Evolutionary conservation across 2,797 vertebrate genomes (phyloP).

Genomic region (Sebastes paucispinis): DNA sequence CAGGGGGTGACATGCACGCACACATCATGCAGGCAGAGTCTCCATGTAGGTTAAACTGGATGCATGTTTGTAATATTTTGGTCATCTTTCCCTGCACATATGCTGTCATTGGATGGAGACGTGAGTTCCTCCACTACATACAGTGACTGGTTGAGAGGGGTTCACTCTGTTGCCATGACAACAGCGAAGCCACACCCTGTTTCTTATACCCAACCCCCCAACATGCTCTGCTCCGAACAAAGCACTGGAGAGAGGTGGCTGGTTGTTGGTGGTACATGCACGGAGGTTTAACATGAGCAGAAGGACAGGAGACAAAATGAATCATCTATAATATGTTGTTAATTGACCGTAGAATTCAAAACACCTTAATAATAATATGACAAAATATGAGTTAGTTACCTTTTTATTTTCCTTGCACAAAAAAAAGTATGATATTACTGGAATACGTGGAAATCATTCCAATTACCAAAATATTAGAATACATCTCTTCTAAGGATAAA

Average conservation of each 20-base stretch:
- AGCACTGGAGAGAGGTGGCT: slow-evolving; percentile 17
- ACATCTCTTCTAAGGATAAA: neutral
- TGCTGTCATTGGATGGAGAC: neutral
- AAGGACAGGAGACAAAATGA: neutral
- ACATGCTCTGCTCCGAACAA: slow-evolving; percentile 37
- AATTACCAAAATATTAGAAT: neutral
- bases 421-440: neutral
- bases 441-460: neutral
- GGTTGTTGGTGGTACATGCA: slow-evolving; percentile 22
- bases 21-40: neutral
- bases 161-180: slow-evolving; percentile 75
- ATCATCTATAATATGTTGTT: neutral
- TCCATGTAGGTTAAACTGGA: neutral
- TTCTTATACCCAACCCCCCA: slow-evolving; percentile 55
- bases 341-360: neutral
- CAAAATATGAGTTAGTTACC: neutral
- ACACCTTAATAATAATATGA: neutral
- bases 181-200: slow-evolving; percentile 70
- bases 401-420: neutral
- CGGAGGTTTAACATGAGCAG: slow-evolving; percentile 31
- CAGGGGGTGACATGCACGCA: neutral
- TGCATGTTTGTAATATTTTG: slow-evolving; percentile 16
- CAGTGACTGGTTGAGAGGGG: slow-evolving; percentile 24
- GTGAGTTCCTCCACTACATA: slow-evolving; percentile 27
- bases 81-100: neutral